A percentile compares a stretch with the other conserved stretches of the same genome.
phyloP scores from a whole-genome alignment of 1,140 invertebrate genomes.

The Gonatopus flavifemur region DNA sequence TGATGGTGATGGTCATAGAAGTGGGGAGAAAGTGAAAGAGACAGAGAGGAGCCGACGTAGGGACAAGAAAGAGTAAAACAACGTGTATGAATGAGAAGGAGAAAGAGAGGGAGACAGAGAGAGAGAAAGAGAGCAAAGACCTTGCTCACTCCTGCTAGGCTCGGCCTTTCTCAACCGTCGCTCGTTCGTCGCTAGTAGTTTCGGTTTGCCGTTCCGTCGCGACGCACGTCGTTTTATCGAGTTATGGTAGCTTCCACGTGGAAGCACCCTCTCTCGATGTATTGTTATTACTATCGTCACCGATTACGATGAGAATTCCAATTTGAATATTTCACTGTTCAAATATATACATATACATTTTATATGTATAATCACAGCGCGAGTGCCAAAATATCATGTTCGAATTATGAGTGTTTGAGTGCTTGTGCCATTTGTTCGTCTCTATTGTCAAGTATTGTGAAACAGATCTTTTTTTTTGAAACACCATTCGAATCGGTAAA shows the following conservation, averaged over 20 bases:
- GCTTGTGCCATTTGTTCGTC: no score
- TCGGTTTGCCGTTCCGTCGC: slow-evolving; percentile 38
- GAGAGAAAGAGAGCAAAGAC: slow-evolving; percentile 1
- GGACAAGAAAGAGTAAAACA: background rate
- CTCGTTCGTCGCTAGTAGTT: slow-evolving; percentile 38
- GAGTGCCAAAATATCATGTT: no score
- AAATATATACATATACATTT: no score
- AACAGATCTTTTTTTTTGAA: no score
- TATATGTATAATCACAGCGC: no score
- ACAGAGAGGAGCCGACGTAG: background rate
- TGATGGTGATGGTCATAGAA: background rate
- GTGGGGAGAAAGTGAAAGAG: background rate
- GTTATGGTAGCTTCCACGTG: slow-evolving; percentile 32
- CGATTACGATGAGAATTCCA: no score
- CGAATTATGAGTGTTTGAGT: no score
- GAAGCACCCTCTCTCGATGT: slow-evolving; percentile 12
- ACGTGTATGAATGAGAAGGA: background rate
- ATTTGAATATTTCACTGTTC: no score
- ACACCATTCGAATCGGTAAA: no score
- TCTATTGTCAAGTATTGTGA: no score
- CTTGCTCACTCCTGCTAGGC: slow-evolving; percentile 25
- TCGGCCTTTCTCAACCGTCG: slow-evolving; percentile 26
- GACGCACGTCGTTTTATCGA: slow-evolving; percentile 19
- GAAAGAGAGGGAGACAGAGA: background rate
- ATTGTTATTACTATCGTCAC: no score